phyloP scores from a whole-genome alignment of 2,113 vertebrate genomes.

The Cygnus atratus region DNA sequence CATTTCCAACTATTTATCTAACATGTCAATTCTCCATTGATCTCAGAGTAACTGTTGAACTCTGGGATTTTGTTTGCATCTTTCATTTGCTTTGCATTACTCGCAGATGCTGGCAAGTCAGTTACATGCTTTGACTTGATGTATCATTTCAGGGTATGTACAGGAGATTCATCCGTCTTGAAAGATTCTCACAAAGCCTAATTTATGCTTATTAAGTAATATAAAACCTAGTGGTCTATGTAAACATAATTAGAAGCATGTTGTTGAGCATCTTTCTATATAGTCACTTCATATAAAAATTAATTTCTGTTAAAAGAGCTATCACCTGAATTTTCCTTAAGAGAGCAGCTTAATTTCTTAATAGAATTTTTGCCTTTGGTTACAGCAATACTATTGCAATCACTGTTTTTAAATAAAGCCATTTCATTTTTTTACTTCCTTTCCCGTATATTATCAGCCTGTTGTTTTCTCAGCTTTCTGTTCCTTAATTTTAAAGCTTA shows the following conservation, averaged over 20 bases:
- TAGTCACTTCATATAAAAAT: not conserved
- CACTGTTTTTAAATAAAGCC: not conserved
- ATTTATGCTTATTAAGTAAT: not conserved
- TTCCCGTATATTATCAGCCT: not conserved
- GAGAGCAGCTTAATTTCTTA: not conserved
- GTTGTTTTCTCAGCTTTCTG: not conserved
- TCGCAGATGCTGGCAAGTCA: not conserved
- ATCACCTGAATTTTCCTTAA: not conserved
- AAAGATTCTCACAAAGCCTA: not conserved
- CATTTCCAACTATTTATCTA: not conserved
- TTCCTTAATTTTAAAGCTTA: not conserved
- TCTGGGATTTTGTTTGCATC: fast-evolving
- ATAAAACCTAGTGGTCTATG: not conserved
- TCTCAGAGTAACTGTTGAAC: not conserved
- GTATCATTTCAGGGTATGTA: not conserved
- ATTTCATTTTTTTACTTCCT: not conserved
- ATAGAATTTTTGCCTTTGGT: not conserved
- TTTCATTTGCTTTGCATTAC: not conserved
- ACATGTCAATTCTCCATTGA: not conserved
- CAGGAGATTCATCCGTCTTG: not conserved
- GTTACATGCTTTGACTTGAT: not conserved
- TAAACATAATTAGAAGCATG: not conserved
- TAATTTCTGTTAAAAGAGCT: not conserved
- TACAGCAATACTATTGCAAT: not conserved
- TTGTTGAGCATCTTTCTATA: not conserved